Evolutionary conservation across 2,888 invertebrate genomes (phyloP).

Genomic region (Malacosoma neustria): DNA sequence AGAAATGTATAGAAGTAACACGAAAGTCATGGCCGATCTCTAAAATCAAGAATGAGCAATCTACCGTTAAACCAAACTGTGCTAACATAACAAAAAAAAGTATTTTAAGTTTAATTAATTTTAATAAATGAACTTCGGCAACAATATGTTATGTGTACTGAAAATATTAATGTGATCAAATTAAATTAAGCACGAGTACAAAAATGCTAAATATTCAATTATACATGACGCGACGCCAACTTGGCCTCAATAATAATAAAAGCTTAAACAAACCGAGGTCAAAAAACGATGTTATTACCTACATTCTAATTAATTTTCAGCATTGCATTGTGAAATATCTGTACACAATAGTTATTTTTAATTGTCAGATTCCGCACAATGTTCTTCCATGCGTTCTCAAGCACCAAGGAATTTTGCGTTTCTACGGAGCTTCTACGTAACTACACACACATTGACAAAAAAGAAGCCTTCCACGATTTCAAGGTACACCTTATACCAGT

Average conservation of each 20-base stretch:
- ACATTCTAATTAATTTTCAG: not conserved
- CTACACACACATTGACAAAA: conserved; percentile 79
- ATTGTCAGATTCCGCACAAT: conserved; percentile 76
- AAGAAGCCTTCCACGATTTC: conserved; percentile 81
- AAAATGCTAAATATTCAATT: not conserved
- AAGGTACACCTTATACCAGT: too few relatives aligned
- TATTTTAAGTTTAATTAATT: not conserved
- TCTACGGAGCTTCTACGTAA: conserved; percentile 83
- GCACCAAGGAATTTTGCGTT: conserved; percentile 86
- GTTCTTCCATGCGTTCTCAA: conserved; percentile 89
- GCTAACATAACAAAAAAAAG: not conserved
- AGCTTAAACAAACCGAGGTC: conserved; percentile 23
- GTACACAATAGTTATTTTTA: conserved; percentile 2
- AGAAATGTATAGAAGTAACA: too few relatives aligned
- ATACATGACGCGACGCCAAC: conserved; percentile 12
- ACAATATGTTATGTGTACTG: too few relatives aligned
- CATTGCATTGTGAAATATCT: not conserved
- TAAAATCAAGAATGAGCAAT: too few relatives aligned
- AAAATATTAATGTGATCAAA: too few relatives aligned
- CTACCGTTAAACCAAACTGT: too few relatives aligned
- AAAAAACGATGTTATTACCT: conserved; percentile 1
- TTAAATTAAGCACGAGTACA: not conserved
- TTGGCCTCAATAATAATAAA: conserved; percentile 34
- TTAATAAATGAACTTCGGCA: too few relatives aligned
- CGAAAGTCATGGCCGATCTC: too few relatives aligned